Percentiles rank a stretch among this genome's conserved stretches.
phyloP scores from a whole-genome alignment of 2,113 vertebrate species.

The Cnemophilus loriae region DNA sequence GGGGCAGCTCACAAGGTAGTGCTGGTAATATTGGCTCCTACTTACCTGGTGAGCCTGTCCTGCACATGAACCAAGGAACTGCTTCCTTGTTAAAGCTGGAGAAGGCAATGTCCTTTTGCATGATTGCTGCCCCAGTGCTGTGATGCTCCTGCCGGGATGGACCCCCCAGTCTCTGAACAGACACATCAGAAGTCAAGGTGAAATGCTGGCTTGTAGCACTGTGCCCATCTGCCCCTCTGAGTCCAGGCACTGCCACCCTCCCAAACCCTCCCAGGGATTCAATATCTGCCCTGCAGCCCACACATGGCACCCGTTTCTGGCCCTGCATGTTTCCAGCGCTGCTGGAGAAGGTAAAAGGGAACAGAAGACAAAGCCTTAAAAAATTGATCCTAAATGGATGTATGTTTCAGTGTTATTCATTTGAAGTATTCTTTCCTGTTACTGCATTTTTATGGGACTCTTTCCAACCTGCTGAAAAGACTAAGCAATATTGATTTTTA shows the following conservation, averaged over 20 bases:
- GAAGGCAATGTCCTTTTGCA: neutral
- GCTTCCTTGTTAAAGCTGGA: neutral
- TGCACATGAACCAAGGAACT: neutral
- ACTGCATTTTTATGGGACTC: neutral
- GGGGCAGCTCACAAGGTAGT: neutral
- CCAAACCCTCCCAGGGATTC: neutral
- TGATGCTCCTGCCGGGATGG: accelerated
- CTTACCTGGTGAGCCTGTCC: neutral
- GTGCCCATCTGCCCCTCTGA: neutral
- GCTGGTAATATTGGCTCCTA: neutral
- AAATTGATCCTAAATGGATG: neutral
- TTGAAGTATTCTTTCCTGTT: neutral
- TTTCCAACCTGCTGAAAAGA: constrained; percentile 1
- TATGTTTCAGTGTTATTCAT: neutral
- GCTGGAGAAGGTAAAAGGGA: neutral
- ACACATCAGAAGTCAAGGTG: neutral
- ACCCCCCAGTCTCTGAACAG: neutral
- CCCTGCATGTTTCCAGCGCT: accelerated
- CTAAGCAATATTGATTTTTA: constrained; percentile 2
- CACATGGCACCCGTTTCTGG: accelerated
- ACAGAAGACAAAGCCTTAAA: neutral
- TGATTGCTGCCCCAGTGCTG: neutral
- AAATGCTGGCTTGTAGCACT: neutral
- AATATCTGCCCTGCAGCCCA: neutral
- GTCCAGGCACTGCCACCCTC: neutral